These are phyloP conservation scores for Pelobates fuscus DNA, from an alignment of 2,113 vertebrate species.

Conservation along the genomic window DNA sequence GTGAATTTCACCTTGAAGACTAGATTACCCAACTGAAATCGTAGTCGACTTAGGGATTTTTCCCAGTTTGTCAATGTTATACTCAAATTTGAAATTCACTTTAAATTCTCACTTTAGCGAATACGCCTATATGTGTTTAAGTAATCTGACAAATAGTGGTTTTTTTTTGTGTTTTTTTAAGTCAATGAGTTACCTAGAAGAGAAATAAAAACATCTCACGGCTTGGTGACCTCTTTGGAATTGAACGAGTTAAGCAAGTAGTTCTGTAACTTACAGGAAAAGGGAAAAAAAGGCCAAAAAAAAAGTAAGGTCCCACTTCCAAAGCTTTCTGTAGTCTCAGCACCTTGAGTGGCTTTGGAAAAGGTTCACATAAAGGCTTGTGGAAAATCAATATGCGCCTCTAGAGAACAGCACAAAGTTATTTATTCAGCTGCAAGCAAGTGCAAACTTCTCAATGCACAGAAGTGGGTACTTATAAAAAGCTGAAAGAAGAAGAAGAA, in stretches of 20 bases:
- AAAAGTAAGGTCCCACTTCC: slow-evolving; percentile 16
- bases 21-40: too few species aligned
- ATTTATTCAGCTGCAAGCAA: slow-evolving; percentile 49
- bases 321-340: slow-evolving; percentile 43
- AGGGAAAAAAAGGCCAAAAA: neutral
- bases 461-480: slow-evolving; percentile 49
- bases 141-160: too few species aligned
- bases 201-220: neutral
- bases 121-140: too few species aligned
- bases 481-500: slow-evolving; percentile 2
- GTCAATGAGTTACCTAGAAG: too few species aligned
- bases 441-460: slow-evolving; percentile 48
- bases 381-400: slow-evolving; percentile 49
- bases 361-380: slow-evolving; percentile 49
- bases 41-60: too few species aligned
- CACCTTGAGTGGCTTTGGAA: slow-evolving; percentile 40
- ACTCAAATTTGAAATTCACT: too few species aligned
- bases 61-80: too few species aligned
- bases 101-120: too few species aligned
- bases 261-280: slow-evolving; percentile 16
- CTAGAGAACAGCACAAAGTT: slow-evolving; percentile 25
- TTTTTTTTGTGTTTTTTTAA: too few species aligned
- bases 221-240: neutral
- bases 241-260: slow-evolving; percentile 27
- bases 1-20: too few species aligned